These are phyloP conservation scores for Amphipyra tragopoginis DNA, from an alignment of 2,888 invertebrate species.

Conservation along the genomic window DNA sequence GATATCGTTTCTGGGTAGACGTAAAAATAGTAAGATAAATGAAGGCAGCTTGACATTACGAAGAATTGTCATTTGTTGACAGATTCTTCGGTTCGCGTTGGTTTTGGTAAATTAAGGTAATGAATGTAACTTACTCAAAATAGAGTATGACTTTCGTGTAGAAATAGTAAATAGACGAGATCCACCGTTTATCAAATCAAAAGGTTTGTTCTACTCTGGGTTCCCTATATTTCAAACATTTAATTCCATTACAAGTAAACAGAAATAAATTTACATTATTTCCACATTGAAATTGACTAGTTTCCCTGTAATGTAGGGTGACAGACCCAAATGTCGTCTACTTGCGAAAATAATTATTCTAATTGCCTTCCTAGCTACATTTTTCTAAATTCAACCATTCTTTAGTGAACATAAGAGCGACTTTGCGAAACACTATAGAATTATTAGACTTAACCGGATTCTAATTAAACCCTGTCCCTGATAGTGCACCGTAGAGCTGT, in stretches of 20 bases:
- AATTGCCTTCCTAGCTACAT: slow-evolving; percentile 43
- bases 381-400: slow-evolving; percentile 63
- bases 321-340: slow-evolving; percentile 54
- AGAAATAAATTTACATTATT: slow-evolving; percentile 46
- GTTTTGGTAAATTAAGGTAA: too few relatives aligned
- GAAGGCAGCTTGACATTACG: too few relatives aligned
- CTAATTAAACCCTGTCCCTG: slow-evolving; percentile 89
- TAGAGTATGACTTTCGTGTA: too few relatives aligned
- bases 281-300: slow-evolving; percentile 45
- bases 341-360: slow-evolving; percentile 59
- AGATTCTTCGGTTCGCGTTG: too few relatives aligned
- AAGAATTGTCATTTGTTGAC: too few relatives aligned
- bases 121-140: too few relatives aligned
- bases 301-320: slow-evolving; percentile 46
- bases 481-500: slow-evolving; percentile 90
- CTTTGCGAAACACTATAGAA: slow-evolving; percentile 76
- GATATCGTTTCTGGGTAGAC: too few relatives aligned
- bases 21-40: too few relatives aligned
- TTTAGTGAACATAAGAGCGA: slow-evolving; percentile 67
- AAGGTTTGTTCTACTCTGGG: not conserved
- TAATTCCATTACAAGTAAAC: slow-evolving; percentile 23
- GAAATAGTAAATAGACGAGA: too few relatives aligned
- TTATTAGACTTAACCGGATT: slow-evolving; percentile 88
- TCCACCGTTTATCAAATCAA: not conserved
- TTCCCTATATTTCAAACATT: slow-evolving; percentile 20